A percentile compares a stretch with the other conserved stretches of the same genome.
Conservation (phyloP, 2,797 vertebrate genomes). For the Psittacula echo region DNA sequence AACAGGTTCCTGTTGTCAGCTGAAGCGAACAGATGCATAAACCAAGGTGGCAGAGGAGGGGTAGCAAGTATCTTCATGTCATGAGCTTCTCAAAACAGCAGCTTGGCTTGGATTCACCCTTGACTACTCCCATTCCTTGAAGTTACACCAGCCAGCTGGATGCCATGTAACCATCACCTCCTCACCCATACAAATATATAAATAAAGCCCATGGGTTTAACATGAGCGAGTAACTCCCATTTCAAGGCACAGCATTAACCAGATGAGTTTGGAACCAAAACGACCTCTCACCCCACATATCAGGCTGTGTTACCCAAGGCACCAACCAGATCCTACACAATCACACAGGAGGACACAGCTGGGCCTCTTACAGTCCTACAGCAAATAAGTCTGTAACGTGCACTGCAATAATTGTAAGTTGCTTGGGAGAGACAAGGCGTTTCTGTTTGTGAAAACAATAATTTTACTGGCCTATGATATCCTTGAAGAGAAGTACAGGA, state of each 20-base stretch:
- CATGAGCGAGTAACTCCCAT: neutral
- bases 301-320: fast-evolving
- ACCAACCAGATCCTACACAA: fast-evolving
- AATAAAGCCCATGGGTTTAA: neutral
- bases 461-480: neutral
- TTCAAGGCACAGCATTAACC: neutral
- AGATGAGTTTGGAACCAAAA: neutral
- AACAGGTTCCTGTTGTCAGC: neutral
- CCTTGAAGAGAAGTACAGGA: neutral
- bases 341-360: neutral
- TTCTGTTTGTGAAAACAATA: neutral
- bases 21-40: neutral
- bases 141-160: neutral
- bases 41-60: neutral
- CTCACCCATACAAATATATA: neutral
- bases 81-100: neutral
- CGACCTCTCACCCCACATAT: neutral
- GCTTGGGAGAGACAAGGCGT: neutral
- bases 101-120: neutral
- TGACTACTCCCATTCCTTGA: neutral
- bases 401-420: neutral
- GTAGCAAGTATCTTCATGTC: neutral
- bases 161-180: neutral
- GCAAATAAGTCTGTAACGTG: fast-evolving
- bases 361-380: neutral